A percentile compares a stretch with the other conserved stretches of the same genome.
phyloP scores from a whole-genome alignment of 2,113 vertebrate species.

The Onychostruthus taczanowskii region DNA sequence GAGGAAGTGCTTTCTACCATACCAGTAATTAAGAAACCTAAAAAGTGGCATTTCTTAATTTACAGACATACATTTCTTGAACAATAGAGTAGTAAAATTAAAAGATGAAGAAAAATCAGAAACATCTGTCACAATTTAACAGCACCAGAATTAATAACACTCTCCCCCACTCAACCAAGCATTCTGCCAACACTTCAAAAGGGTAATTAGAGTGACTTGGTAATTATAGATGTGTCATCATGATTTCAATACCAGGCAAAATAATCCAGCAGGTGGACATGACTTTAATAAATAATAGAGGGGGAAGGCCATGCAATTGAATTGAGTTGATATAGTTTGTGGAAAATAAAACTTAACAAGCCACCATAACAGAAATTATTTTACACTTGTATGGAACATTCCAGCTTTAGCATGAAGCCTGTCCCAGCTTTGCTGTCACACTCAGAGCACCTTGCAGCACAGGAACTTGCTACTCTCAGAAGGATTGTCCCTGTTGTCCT shows the following conservation, averaged over 20 bases:
- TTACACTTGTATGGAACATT: neutral
- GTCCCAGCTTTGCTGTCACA: neutral
- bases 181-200: constrained; percentile 9
- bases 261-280: neutral
- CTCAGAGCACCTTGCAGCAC: neutral
- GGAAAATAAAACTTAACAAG: neutral
- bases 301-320: neutral
- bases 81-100: neutral
- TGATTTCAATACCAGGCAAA: neutral
- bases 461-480: neutral
- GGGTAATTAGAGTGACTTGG: neutral
- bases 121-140: neutral
- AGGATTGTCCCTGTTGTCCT: neutral
- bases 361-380: neutral
- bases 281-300: neutral
- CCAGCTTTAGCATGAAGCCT: neutral
- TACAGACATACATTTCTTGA: neutral
- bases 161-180: neutral
- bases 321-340: neutral
- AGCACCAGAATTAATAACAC: neutral
- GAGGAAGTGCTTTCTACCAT: neutral
- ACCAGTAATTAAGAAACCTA: neutral
- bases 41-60: neutral
- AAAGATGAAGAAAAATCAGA: neutral
- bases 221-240: neutral